phyloP scores from a whole-genome alignment of 1,140 invertebrate genomes.

The Eulimnadia texana region DNA sequence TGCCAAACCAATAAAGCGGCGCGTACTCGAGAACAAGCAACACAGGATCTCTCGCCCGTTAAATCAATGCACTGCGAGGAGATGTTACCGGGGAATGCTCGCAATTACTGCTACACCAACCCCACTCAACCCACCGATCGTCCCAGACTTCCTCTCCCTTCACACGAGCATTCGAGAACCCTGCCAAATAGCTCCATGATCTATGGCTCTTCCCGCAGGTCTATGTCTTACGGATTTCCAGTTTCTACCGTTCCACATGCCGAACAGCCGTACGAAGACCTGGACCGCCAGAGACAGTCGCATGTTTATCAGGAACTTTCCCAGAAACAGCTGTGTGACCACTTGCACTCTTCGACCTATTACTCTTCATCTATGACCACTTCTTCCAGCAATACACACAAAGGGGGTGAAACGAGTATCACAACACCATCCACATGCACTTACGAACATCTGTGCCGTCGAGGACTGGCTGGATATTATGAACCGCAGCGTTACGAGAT shows the following conservation, averaged over 20 bases:
- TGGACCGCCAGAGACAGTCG: slow-evolving; percentile 7
- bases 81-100: slow-evolving; percentile 9
- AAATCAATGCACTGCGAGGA: slow-evolving; percentile 15
- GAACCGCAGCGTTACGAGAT: slow-evolving; percentile 12
- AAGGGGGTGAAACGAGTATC: slow-evolving; percentile 4
- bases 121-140: not conserved
- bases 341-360: slow-evolving; percentile 2
- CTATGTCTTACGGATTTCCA: not conserved
- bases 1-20: slow-evolving; percentile 1
- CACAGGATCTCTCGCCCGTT: slow-evolving; percentile 6
- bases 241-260: not conserved
- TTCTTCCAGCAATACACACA: slow-evolving; percentile 12
- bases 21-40: not conserved
- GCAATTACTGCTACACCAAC: slow-evolving; percentile 16
- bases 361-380: slow-evolving; percentile 6
- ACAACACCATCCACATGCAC: slow-evolving; percentile 14
- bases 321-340: not conserved
- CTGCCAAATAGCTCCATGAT: not conserved
- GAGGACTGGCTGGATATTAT: slow-evolving; percentile 14
- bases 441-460: slow-evolving; percentile 14
- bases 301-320: slow-evolving; percentile 13
- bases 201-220: not conserved
- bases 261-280: slow-evolving; percentile 14
- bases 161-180: not conserved
- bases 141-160: not conserved